These are phyloP conservation scores for Encarsia formosa DNA, from an alignment of 2,888 invertebrate genomes.

Conservation along the genomic window DNA sequence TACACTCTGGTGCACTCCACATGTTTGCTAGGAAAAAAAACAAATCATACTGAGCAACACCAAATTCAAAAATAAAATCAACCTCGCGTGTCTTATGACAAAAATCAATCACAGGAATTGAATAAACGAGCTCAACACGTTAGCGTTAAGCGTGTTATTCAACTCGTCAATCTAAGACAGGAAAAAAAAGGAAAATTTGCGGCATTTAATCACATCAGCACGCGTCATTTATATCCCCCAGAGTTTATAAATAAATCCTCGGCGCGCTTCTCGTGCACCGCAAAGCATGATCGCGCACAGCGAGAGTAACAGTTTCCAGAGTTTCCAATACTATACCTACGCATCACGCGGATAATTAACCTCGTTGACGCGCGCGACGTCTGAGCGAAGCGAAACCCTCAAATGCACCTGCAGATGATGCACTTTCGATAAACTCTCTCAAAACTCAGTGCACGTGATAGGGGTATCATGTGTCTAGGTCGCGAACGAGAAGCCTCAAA, in stretches of 20 bases:
- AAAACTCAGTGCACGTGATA: not conserved
- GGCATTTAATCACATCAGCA: too few species aligned
- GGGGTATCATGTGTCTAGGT: slow-evolving; percentile 14
- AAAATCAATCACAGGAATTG: too few species aligned
- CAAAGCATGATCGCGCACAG: not conserved
- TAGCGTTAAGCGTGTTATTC: too few species aligned
- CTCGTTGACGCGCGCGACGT: slow-evolving; percentile 8
- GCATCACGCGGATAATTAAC: slow-evolving; percentile 12
- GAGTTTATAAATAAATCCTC: not conserved
- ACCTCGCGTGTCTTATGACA: too few species aligned
- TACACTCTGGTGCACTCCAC: too few species aligned
- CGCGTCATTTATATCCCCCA: not conserved
- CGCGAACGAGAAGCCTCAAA: slow-evolving; percentile 17
- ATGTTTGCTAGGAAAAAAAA: too few species aligned
- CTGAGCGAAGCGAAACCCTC: slow-evolving; percentile 8
- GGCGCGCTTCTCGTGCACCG: not conserved
- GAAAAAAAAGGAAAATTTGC: too few species aligned
- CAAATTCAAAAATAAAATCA: too few species aligned
- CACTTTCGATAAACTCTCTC: not conserved
- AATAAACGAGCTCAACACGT: too few species aligned
- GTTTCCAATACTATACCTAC: not conserved
- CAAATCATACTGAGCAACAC: too few species aligned
- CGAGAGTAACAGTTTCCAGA: not conserved
- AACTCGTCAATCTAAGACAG: too few species aligned
- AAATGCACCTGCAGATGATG: not conserved